Evolutionary conservation across 2,888 invertebrate genomes (phyloP).

Genomic region (Cataglyphis livida): DNA sequence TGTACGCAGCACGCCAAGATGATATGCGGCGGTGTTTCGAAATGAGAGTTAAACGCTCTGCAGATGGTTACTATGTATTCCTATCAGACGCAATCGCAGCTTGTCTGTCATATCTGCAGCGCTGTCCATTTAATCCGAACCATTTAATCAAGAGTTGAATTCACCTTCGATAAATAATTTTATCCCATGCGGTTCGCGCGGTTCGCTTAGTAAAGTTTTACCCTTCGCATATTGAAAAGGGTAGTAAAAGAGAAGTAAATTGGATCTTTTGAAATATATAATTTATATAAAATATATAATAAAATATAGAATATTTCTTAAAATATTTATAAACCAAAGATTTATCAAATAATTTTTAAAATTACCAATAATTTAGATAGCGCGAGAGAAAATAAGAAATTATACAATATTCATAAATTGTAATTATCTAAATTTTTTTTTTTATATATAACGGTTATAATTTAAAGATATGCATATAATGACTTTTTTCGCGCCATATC

Average conservation of each 20-base stretch:
- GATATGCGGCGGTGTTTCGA: constrained; percentile 35
- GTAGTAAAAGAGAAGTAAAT: background rate
- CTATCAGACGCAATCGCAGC: constrained; percentile 39
- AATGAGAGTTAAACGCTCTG: constrained; percentile 35
- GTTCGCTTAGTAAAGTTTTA: constrained; percentile 10
- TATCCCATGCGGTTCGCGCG: background rate
- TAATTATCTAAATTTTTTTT: background rate
- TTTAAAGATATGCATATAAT: background rate
- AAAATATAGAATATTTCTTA: background rate
- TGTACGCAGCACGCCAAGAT: constrained; percentile 38
- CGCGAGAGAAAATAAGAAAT: background rate
- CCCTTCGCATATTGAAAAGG: background rate
- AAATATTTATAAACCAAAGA: background rate
- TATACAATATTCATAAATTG: background rate
- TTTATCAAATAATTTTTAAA: background rate
- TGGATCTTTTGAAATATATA: background rate
- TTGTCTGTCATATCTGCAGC: constrained; percentile 37
- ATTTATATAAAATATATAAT: background rate
- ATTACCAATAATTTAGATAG: background rate
- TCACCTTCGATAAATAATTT: constrained; percentile 2
- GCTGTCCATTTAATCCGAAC: constrained; percentile 28
- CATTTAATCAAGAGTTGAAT: constrained; percentile 37
- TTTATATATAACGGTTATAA: background rate
- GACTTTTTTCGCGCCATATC: background rate
- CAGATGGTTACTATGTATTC: constrained; percentile 32